Evolutionary conservation across 2,888 invertebrate genomes (phyloP).

Genomic region (Leistus spinibarbis): DNA sequence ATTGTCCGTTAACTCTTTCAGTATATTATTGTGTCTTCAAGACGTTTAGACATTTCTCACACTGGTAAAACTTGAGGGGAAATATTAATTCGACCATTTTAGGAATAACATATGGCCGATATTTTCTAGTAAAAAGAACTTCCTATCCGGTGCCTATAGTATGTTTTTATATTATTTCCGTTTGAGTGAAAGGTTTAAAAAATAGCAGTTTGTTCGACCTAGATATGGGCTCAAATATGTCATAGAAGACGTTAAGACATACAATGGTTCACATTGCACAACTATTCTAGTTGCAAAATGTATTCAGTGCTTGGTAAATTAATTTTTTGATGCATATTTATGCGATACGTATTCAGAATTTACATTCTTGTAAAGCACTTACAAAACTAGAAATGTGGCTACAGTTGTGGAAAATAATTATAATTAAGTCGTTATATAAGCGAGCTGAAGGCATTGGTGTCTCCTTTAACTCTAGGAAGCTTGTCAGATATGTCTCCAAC

Average conservation of each 20-base stretch:
- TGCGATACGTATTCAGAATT: no score
- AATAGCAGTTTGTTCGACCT: background rate
- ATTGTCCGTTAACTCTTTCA: background rate
- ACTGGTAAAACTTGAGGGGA: background rate
- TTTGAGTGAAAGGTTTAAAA: background rate
- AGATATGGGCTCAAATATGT: background rate
- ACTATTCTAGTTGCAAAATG: no score
- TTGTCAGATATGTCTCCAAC: no score
- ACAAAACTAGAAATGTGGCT: no score
- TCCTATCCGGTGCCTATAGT: background rate
- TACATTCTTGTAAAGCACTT: no score
- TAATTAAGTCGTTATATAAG: no score
- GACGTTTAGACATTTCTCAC: slow-evolving; percentile 4
- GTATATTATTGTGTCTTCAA: background rate
- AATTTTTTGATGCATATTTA: no score
- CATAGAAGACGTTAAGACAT: background rate
- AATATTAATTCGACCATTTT: background rate
- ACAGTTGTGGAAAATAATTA: no score
- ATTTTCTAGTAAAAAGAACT: background rate
- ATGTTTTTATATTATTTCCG: background rate
- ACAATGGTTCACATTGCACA: background rate
- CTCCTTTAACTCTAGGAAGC: no score
- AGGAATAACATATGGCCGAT: background rate
- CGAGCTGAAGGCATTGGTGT: no score
- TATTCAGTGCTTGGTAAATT: no score